A percentile compares a stretch with the other conserved stretches of the same genome.
These are phyloP conservation scores for Thrips palmi DNA, from an alignment of 1,140 invertebrate species.

Conservation along the genomic window DNA sequence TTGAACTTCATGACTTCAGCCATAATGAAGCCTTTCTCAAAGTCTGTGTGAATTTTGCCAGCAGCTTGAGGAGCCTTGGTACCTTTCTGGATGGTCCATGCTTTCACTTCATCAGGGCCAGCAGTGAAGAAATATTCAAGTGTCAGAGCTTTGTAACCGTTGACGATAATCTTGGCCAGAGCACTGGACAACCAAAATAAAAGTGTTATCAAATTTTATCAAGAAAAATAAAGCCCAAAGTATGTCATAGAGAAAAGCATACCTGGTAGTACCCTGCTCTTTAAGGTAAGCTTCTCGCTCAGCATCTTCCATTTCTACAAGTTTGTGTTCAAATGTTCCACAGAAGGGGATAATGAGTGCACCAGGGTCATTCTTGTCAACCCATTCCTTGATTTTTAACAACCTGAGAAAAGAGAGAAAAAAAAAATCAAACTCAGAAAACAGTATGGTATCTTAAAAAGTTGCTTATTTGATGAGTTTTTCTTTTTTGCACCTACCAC, in stretches of 20 bases:
- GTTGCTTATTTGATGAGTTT: background rate
- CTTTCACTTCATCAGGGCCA: constrained; percentile 94
- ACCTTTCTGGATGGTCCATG: constrained; percentile 85
- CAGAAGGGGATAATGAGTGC: constrained; percentile 89
- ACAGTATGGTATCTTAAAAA: background rate
- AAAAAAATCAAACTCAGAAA: background rate
- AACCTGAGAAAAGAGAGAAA: constrained; percentile 42
- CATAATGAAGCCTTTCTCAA: constrained; percentile 99
- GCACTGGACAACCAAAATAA: constrained; percentile 35
- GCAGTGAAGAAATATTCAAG: constrained; percentile 95
- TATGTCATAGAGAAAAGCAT: constrained; percentile 13
- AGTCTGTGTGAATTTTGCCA: constrained; percentile 95
- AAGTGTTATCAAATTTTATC: background rate
- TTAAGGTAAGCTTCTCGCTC: constrained; percentile 59
- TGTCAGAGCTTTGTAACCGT: constrained; percentile 90
- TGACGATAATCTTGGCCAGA: constrained; percentile 92
- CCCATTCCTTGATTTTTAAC: constrained; percentile 96
- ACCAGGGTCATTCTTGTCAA: constrained; percentile 92
- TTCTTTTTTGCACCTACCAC: constrained; percentile 42
- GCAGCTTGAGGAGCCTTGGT: constrained; percentile 97
- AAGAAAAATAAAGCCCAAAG: constrained; percentile 2
- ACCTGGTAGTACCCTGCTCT: constrained; percentile 65
- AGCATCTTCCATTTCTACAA: constrained; percentile 70
- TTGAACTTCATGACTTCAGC: constrained; percentile 98
- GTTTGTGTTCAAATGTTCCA: constrained; percentile 72